These are phyloP conservation scores for Threskiornis aethiopicus DNA, from an alignment of 2,797 vertebrate species.

Conservation along the genomic window DNA sequence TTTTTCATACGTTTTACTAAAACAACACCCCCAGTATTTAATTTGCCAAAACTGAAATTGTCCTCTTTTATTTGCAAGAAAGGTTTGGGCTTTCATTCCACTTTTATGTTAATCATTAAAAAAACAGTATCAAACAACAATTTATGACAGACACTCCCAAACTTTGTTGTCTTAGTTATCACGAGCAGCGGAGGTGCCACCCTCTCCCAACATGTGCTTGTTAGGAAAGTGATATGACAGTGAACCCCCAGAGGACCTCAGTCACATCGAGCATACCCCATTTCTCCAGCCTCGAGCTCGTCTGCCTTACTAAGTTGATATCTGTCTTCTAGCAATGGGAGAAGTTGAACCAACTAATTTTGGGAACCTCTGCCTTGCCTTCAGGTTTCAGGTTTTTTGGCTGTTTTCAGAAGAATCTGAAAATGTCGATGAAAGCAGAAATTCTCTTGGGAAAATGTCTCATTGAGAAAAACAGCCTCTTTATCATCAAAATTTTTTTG, in stretches of 20 bases:
- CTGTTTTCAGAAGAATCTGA: not conserved
- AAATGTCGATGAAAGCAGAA: not conserved
- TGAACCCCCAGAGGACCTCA: not conserved
- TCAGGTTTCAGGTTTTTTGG: not conserved
- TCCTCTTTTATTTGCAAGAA: not conserved
- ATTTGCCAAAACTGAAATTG: not conserved
- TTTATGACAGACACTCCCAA: not conserved
- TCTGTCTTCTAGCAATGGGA: not conserved
- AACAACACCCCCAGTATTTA: not conserved
- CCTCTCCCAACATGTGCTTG: not conserved
- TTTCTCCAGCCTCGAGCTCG: not conserved
- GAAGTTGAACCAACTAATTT: not conserved
- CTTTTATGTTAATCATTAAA: not conserved
- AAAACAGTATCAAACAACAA: not conserved
- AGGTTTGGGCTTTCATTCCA: not conserved
- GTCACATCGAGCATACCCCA: accelerated
- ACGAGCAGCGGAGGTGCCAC: not conserved
- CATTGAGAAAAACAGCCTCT: not conserved
- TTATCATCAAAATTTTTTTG: not conserved
- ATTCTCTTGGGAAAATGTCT: not conserved
- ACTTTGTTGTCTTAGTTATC: not conserved
- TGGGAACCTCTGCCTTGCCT: not conserved
- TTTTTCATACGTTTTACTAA: not conserved
- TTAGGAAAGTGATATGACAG: not conserved
- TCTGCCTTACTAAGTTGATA: not conserved